Base-by-base conservation (phyloP, 2,888 invertebrate species). In the Trissolcus brochymenae region DNA sequence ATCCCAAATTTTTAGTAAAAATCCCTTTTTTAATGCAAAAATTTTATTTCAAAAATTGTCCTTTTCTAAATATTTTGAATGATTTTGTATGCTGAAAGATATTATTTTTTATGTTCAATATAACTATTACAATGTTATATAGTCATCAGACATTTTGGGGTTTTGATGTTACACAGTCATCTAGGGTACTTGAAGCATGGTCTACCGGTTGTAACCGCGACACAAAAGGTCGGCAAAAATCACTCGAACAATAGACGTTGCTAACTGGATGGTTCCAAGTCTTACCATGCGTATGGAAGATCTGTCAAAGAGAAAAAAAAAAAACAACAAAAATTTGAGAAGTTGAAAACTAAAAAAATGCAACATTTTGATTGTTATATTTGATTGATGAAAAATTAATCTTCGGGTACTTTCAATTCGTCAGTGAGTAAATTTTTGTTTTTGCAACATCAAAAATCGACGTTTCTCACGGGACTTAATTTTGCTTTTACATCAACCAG, bases 161-260 rank as follows among this genome's bases (percentile, higher is more conserved):
- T 62, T 62, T 50, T 35, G 41, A 62, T 50, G 70, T 71, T 71
- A 71, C 62, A 71, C 64, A 71, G 57, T 65, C 72, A 72, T 65
- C 65, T 60, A 62, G 29, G 21, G 59, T 72, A 59, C 73, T 73
- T 65, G 41, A 66, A 50, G 66, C 65, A 60, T 51, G 73, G 65
- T 73, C 73, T 73, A 66, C 66, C 72, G 64, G 71, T 71, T 71
- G 64, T 56, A 71, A 71, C 64, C 72, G 21, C 65, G 65, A 60
- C 72, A 72, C 72, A 72, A 72, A 72, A 72, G 72, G 72, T 72
- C 65, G 72, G 72, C 57, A 72, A 65, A 71, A 72, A 65, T 72
- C 72, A 65, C 35, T 72, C 72, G 72, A 72, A 72, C 65, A 72
- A 72, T 72, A 72, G 72, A 65, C 73, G 66, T 64, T 64, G 60